Evolutionary conservation across 2,888 invertebrate species (phyloP), one percentile per base, ranked within the genome.

Genomic region (Panopea generosa): DNA sequence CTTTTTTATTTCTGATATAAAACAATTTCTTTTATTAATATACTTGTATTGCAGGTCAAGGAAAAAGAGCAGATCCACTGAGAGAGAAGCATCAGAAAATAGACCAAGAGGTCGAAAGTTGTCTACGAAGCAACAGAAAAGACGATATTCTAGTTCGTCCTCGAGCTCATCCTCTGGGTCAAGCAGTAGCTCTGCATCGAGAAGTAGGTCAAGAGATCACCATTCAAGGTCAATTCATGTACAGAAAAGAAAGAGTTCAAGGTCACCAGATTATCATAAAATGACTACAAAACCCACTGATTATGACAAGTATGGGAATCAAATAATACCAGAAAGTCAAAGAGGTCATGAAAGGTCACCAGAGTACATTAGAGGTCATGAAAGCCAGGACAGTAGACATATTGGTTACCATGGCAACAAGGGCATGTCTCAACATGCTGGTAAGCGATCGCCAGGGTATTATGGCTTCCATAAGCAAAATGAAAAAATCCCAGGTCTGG

Each of bases 401-500:
- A n/a, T n/a, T n/a, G n/a, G n/a, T n/a, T n/a, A n/a, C n/a, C n/a
- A n/a, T n/a, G n/a, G n/a, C n/a, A n/a, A n/a, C n/a, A n/a, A n/a
- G n/a, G n/a, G n/a, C n/a, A n/a, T n/a, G n/a, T n/a, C n/a, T n/a
- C n/a, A n/a, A n/a, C n/a, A n/a, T n/a, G n/a, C 18, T 38, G 18
- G n/a, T n/a, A 22, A 45, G 43, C 9, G 26, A 60, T 27, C 24
- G 27, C 1, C 16, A 22, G 40, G n/a, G 6, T 49, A 50, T 7
- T 59, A 59, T 27, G 56, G 57, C 38, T 57, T 59, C 33, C 47
- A 53, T 29, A 24, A 47, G 14, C 59, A 53, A 24, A 45, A 59
- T 26, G 77, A 62, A 27, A 62, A 60, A 33, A 77, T 68, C 43
- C 71, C 77, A 7, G 70, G 70, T n/a, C 40, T 77, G 2, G 55